Percentiles rank a stretch among this genome's conserved stretches.
Evolutionary conservation across 2,113 vertebrate genomes (phyloP).

Genomic region (Pomatorhinus ruficollis): DNA sequence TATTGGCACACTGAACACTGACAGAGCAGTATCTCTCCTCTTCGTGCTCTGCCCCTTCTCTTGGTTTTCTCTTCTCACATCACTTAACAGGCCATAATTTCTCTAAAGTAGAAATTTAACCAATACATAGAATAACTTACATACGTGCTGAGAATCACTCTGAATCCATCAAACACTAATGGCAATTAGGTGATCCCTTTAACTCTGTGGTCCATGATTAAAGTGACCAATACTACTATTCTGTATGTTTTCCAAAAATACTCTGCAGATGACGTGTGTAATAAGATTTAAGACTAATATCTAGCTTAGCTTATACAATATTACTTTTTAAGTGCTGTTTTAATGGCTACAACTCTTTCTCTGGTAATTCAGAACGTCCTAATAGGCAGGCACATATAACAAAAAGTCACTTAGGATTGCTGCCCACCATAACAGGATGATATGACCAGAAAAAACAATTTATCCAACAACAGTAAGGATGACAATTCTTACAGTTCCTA

Average conservation of each 20-base stretch:
- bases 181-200: not conserved
- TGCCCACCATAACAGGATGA: not conserved
- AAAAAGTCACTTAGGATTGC: not conserved
- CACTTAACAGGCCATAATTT: not conserved
- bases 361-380: too few species aligned
- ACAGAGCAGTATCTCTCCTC: not conserved
- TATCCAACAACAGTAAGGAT: not conserved
- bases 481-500: not conserved
- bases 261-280: rapidly evolving
- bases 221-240: not conserved
- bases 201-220: not conserved
- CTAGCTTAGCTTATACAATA: not conserved
- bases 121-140: not conserved
- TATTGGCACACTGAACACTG: not conserved
- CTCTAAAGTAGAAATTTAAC: not conserved
- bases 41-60: not conserved
- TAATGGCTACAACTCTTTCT: not conserved
- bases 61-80: not conserved
- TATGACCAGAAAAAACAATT: not conserved
- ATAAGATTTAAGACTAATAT: not conserved
- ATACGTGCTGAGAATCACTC: not conserved
- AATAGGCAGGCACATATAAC: rapidly evolving
- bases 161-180: not conserved
- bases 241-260: not conserved
- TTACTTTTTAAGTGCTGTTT: not conserved